These are phyloP conservation scores for Peromyscus polionotus DNA, from an alignment of 2,113 vertebrate genomes.

Conservation along the genomic window DNA sequence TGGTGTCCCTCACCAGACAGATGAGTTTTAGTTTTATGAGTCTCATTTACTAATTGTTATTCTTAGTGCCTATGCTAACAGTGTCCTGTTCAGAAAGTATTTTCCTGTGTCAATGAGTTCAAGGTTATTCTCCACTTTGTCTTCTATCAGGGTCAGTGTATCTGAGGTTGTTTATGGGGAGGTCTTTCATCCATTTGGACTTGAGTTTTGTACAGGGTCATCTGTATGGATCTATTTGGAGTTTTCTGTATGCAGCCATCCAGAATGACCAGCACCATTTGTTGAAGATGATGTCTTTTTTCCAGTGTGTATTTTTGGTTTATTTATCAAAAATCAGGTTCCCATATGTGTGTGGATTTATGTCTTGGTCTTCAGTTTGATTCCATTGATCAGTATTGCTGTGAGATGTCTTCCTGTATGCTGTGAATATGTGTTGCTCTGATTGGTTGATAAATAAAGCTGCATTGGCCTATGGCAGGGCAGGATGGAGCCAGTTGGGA, in stretches of 20 bases:
- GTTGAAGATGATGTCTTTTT: neutral
- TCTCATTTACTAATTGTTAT: neutral
- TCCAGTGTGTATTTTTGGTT: neutral
- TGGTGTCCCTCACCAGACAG: neutral
- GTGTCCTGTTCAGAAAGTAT: neutral
- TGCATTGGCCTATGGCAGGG: no score
- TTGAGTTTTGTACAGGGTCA: neutral
- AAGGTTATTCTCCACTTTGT: neutral
- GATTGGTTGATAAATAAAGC: no score
- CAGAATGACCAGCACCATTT: neutral
- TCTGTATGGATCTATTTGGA: neutral
- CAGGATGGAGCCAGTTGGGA: no score
- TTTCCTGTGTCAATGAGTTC: neutral
- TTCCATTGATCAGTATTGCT: neutral
- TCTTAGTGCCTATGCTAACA: neutral
- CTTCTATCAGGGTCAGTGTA: neutral
- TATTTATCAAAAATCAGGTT: neutral
- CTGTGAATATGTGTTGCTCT: no score
- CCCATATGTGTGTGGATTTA: neutral
- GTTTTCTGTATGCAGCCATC: neutral
- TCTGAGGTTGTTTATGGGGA: neutral
- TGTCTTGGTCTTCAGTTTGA: neutral
- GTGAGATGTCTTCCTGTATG: no score
- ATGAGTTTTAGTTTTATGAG: neutral
- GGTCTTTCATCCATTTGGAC: neutral